Evolutionary conservation across 92 coral and sea anemone genomes (phyloP).

Genomic region (Heliopora coerulea): DNA sequence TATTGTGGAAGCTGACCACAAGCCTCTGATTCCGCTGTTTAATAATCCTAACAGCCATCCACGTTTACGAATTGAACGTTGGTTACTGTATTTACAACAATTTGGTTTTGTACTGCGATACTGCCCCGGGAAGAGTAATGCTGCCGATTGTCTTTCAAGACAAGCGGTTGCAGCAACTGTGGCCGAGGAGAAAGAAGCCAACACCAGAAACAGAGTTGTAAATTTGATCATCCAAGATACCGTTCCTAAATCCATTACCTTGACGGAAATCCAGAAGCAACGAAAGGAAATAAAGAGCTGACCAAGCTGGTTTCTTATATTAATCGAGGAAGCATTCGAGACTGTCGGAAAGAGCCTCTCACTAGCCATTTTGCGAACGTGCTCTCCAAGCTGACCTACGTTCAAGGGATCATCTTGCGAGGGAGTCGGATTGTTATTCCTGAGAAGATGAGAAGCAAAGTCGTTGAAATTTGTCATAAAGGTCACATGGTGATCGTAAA

Average conservation of each 20-base stretch:
- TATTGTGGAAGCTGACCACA: constrained; percentile 58
- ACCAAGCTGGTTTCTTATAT: too few species aligned
- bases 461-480: constrained; percentile 1
- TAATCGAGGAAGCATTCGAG: constrained; percentile 48
- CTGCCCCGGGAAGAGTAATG: constrained; percentile 30
- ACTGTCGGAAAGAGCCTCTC: constrained; percentile 48
- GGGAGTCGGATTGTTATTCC: constrained; percentile 35
- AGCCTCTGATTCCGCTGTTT: constrained; percentile 58
- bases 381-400: constrained; percentile 43
- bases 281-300: constrained; percentile 40
- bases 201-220: constrained; percentile 40
- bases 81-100: constrained; percentile 23
- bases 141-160: constrained; percentile 26
- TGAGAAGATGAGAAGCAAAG: background rate
- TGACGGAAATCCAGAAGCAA: constrained; percentile 57
- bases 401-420: constrained; percentile 17
- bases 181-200: constrained; percentile 55
- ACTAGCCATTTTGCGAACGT: constrained; percentile 48
- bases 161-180: constrained; percentile 29
- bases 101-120: constrained; percentile 24
- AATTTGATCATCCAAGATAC: too few species aligned
- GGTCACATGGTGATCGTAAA: constrained; percentile 57
- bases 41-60: constrained; percentile 22
- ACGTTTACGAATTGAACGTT: constrained; percentile 30
- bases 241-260: constrained; percentile 52